Base-by-base conservation (phyloP, 2,113 vertebrate genomes). In the Phalacrocorax carbo region DNA sequence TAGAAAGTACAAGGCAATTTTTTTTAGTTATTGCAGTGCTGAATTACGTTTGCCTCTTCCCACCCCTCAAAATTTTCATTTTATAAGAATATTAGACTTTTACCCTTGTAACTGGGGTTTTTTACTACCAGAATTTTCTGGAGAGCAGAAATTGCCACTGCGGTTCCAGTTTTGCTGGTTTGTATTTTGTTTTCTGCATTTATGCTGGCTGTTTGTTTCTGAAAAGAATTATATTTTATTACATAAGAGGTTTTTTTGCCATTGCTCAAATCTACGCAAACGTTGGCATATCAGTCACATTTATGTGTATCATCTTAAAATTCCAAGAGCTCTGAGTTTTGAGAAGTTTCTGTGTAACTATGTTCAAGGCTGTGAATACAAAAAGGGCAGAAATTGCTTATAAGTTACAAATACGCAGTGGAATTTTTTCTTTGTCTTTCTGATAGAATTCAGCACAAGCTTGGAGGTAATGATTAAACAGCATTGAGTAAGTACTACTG, bases 211-310 rank as follows among this genome's bases (percentile, higher is more conserved):
- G 6, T 15, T 69, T 73, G 38, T 38, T 81, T 78, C 27, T 77
- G 14, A 55, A 55, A 44, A 44, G 0, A 79, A 27, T 16, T 61
- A 20, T 34, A n/a, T 48, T 90, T 90, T 57, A 40, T 80, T 88
- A 17, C 9, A 40, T 3, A 64, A 36, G 9, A 1, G 0, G 0
- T 3, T 11, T 36, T 54, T 85, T 72, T 72, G 13, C 7, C 14
- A 8, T 52, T 88, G 10, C 13, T 79, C 15, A 64, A 1, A 16
- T 13, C 20, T 49, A 58, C 26, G 27, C 27, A 82, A 49, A 75
- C 36, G 18, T 23, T 75, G 26, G 2, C 9, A 14, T 62, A 32
- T 52, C 38, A 66, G 21, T 4, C 21, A 29, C 7, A 20, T 29
- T 66, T 15, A 11, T 5, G 6, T 32, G 18, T 52, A 66, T 55